Evolutionary conservation across 2,797 vertebrate species (phyloP).

Genomic region (Myotis findleyi): DNA sequence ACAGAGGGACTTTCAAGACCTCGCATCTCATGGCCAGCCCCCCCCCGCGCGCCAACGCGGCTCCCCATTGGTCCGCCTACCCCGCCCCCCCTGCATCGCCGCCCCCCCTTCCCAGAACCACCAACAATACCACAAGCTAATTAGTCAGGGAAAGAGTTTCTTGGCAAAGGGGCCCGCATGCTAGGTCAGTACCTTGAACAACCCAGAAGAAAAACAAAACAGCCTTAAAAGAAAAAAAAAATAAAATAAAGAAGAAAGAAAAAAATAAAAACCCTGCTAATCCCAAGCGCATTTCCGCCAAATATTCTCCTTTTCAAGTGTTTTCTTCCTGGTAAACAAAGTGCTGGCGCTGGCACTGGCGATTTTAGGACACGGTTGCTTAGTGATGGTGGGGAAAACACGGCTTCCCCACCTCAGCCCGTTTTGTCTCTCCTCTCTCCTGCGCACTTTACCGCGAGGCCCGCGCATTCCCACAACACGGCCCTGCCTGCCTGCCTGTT

Average conservation of each 20-base stretch:
- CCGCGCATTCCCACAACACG: not conserved
- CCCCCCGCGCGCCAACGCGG: constrained; percentile 41
- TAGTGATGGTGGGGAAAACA: constrained; percentile 80
- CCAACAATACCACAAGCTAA: constrained; percentile 83
- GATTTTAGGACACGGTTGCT: constrained; percentile 87
- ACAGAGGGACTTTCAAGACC: constrained; percentile 87
- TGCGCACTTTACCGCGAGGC: not conserved
- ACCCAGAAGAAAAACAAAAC: constrained; percentile 86
- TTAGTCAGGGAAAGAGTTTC: constrained; percentile 85
- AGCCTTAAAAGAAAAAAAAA: constrained; percentile 83
- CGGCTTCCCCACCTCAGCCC: constrained; percentile 54
- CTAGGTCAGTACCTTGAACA: constrained; percentile 86
- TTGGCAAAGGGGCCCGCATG: constrained; percentile 82
- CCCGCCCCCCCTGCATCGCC: constrained; percentile 49
- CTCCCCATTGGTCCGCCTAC: constrained; percentile 68
- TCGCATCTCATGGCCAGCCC: constrained; percentile 84
- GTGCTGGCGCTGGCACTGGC: constrained; percentile 80
- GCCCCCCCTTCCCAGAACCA: constrained; percentile 77
- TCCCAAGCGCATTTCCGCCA: constrained; percentile 86
- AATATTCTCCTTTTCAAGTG: constrained; percentile 88
- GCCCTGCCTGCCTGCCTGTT: too few species aligned
- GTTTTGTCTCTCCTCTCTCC: not conserved
- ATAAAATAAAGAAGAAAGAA: constrained; percentile 55
- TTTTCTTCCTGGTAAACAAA: constrained; percentile 89
- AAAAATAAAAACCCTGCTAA: constrained; percentile 77